Percentiles rank a stretch among this genome's conserved stretches.
phyloP scores from a whole-genome alignment of 2,888 invertebrate genomes.

The Cephonodes hylas region DNA sequence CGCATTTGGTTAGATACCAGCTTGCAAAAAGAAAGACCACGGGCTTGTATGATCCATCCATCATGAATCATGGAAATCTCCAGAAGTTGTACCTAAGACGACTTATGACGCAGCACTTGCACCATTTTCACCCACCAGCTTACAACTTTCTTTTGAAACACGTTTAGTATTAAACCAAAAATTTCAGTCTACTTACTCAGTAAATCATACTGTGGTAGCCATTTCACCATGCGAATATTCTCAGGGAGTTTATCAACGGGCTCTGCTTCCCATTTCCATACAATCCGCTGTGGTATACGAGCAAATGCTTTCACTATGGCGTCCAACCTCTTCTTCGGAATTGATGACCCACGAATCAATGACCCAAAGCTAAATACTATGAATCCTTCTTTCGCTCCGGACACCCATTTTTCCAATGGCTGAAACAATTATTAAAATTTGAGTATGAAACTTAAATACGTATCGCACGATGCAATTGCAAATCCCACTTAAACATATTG shows the following conservation, averaged over 20 bases:
- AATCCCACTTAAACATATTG: too few relatives aligned
- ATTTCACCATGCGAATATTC: conserved; percentile 81
- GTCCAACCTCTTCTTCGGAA: conserved; percentile 77
- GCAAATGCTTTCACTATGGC: conserved; percentile 82
- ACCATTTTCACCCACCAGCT: background rate
- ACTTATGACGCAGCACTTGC: background rate
- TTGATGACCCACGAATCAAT: conserved; percentile 82
- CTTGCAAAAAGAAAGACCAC: too few relatives aligned
- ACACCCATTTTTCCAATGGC: conserved; percentile 81
- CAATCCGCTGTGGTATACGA: conserved; percentile 81
- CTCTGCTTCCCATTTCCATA: conserved; percentile 88
- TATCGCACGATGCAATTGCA: too few relatives aligned
- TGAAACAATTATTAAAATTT: conserved; percentile 32
- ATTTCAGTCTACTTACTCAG: conserved; percentile 73
- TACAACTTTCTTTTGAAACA: background rate
- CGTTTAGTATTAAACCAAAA: background rate
- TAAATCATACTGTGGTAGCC: conserved; percentile 86
- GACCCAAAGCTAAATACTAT: conserved; percentile 88
- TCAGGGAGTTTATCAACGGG: conserved; percentile 71
- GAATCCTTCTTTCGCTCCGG: conserved; percentile 81
- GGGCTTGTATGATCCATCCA: too few relatives aligned
- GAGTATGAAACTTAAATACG: too few relatives aligned
- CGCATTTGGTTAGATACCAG: too few relatives aligned
- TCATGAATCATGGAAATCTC: too few relatives aligned
- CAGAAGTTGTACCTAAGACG: too few relatives aligned